Percentiles rank a stretch among this genome's conserved stretches.
phyloP scores from a whole-genome alignment of 2,888 invertebrate genomes.

The Saturnia japonica region DNA sequence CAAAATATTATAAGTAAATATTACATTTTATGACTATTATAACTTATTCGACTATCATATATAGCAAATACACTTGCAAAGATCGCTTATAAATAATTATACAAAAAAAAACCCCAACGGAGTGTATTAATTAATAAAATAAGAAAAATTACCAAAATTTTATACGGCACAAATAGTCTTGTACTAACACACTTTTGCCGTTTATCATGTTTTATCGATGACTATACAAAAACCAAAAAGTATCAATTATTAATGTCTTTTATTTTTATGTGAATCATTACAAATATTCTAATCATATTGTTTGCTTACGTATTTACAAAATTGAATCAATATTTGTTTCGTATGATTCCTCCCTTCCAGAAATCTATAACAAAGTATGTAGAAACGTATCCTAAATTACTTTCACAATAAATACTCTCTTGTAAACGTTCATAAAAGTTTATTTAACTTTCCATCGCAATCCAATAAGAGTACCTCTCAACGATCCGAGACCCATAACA shows the following conservation, averaged over 20 bases:
- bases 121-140: neutral
- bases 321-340: neutral
- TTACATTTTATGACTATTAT: neutral
- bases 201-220: neutral
- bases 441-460: constrained; percentile 8
- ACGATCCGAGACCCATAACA: constrained; percentile 23
- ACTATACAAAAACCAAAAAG: too few species aligned
- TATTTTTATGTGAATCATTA: neutral
- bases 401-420: neutral
- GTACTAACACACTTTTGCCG: neutral
- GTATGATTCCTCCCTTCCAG: too few species aligned
- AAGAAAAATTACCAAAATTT: neutral
- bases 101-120: neutral
- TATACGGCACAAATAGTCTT: neutral
- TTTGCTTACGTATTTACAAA: neutral
- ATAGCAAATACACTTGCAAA: neutral
- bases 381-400: neutral
- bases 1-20: neutral
- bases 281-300: neutral
- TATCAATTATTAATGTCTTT: too few species aligned
- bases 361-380: neutral
- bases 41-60: neutral
- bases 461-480: constrained; percentile 21
- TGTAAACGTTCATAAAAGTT: constrained; percentile 9
- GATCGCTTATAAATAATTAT: neutral